Conservation (phyloP, 2,797 vertebrate species). For the Tiaroga cobitis region DNA sequence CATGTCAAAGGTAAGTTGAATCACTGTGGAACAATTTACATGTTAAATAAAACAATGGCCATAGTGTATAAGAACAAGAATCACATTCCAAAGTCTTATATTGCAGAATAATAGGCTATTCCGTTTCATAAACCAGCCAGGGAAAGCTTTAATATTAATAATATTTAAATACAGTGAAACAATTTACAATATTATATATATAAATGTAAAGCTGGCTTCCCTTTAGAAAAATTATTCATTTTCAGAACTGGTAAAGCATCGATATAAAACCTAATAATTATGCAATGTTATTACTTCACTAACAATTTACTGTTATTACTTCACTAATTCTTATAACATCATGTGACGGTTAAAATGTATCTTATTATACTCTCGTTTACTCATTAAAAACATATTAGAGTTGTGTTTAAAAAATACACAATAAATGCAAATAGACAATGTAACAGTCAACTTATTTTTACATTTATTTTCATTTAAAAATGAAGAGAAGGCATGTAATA, state of each 20-base stretch:
- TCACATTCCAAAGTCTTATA: background rate
- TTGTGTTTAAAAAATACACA: background rate
- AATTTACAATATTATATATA: background rate
- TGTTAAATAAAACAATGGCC: background rate
- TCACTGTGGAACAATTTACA: conserved; percentile 6
- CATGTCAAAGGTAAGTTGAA: background rate
- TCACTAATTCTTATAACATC: background rate
- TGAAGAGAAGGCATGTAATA: conserved; percentile 44
- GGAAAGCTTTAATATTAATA: background rate
- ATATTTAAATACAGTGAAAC: background rate
- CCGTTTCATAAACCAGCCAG: background rate
- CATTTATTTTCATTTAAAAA: conserved; percentile 27
- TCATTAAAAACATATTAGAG: background rate
- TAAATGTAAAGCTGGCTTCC: background rate
- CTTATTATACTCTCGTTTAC: background rate
- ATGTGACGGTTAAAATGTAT: background rate
- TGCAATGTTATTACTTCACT: background rate
- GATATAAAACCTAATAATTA: background rate
- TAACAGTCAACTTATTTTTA: background rate
- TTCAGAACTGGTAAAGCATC: background rate
- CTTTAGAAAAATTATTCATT: background rate
- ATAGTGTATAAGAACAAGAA: background rate
- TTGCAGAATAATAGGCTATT: background rate
- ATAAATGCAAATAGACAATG: conserved; percentile 19
- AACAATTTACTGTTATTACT: background rate